phyloP scores from a whole-genome alignment of 2,113 vertebrate genomes.

The Aphelocoma coerulescens region DNA sequence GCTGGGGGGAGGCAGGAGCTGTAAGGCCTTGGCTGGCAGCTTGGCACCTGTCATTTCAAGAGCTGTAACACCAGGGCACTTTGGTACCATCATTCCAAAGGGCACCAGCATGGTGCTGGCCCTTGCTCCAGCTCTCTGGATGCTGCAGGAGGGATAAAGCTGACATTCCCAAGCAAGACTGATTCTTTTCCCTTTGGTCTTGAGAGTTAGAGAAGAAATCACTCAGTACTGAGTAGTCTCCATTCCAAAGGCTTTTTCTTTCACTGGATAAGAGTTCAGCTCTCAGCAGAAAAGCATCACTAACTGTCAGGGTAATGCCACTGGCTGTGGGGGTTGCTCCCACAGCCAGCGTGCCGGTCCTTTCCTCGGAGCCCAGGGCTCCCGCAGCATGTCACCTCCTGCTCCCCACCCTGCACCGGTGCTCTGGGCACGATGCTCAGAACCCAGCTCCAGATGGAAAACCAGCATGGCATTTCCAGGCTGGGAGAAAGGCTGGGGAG shows the following conservation, averaged over 20 bases:
- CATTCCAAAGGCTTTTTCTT: not conserved
- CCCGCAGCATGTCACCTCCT: not conserved
- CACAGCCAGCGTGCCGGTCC: accelerated
- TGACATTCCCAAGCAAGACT: not conserved
- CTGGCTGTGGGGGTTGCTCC: not conserved
- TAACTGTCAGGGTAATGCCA: not conserved
- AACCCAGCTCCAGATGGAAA: not conserved
- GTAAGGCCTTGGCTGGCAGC: not conserved
- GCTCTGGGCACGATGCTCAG: not conserved
- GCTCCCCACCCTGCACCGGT: not conserved
- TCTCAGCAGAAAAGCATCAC: conserved; percentile 15
- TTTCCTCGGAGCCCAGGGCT: not conserved
- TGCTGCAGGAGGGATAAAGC: not conserved
- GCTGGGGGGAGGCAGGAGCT: not conserved
- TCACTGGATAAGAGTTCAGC: not conserved
- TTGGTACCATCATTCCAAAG: accelerated
- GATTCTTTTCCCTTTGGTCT: not conserved
- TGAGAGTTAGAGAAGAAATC: not conserved
- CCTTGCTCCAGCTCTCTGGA: not conserved
- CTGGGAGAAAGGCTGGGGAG: not conserved
- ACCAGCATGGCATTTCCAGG: not conserved
- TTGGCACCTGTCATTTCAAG: not conserved
- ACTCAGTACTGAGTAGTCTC: not conserved
- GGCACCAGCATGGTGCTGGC: not conserved
- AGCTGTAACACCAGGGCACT: not conserved